Base-by-base conservation (phyloP, 2,113 vertebrate species). In the Alosa alosa region DNA sequence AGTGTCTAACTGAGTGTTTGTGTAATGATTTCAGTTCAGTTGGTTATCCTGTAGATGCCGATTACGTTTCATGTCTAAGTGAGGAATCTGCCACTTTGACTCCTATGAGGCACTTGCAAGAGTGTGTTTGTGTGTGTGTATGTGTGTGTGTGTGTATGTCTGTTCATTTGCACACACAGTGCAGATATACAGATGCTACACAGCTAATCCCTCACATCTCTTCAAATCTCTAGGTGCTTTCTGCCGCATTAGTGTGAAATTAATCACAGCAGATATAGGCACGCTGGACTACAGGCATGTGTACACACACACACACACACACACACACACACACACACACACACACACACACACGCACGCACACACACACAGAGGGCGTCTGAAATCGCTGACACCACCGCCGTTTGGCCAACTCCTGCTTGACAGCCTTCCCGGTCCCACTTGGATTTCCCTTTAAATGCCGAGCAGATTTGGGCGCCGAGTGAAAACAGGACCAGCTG, bases 81-180 rank as follows among this genome's bases (percentile, higher is more conserved):
- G 50, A 52, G 50, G 50, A n/a, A 60, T 60, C 17, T 60, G 55
- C 17, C 55, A 60, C 15, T 60, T 6, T 60, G 55, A 20, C 55
- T 60, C 55, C 55, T 60, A 6, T 18, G 55, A 60, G 18, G 55
- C 6, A 20, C 5, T 8, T 55, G 47, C 31, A 10, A 18, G 47
- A 36, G 47, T 83, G 82, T 82, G 82, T 83, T 10, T 83, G 47
- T 83, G 11, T 50, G 82, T 50, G 82, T 50, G 46, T n/a, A 45
- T 25, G n/a, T 47, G 81, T 41, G 81, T 41, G 81, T 82, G 41
- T 82, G 45, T 82, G 46, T 50, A 7, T 13, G 36, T 31, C 31
- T 31, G 88, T 4, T 44, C 22, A 68, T 31, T 68, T 68, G 25
- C n/a, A 31, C 60, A 68, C 60, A 68, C n/a, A n/a, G 60, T n/a